Percentiles rank a stretch among this genome's conserved stretches.
Evolutionary conservation across 2,113 vertebrate species (phyloP).

Genomic region (Hemichromis elongatus): DNA sequence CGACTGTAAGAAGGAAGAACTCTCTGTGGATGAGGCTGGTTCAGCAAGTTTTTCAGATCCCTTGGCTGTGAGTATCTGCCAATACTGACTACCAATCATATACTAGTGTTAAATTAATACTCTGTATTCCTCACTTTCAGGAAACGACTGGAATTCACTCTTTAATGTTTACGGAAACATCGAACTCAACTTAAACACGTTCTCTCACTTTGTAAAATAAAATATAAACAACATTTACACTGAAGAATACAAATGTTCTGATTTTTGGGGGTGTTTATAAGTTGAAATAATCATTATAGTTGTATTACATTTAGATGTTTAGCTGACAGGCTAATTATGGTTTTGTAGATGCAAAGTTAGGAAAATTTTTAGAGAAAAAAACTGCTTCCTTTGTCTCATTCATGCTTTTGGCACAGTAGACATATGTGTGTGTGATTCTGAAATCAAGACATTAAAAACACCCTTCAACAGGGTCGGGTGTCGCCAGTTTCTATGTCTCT

Average conservation of each 20-base stretch:
- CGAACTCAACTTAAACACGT: background rate
- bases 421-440: background rate
- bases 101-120: background rate
- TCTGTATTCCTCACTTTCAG: background rate
- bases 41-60: background rate
- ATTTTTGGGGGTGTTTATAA: background rate
- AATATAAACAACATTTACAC: background rate
- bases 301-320: background rate
- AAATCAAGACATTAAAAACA: background rate
- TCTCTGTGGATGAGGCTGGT: background rate
- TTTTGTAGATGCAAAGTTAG: background rate
- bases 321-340: background rate
- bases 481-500: background rate
- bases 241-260: background rate
- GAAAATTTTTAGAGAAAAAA: background rate
- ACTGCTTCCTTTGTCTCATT: background rate
- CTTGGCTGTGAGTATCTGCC: background rate
- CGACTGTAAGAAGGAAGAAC: background rate
- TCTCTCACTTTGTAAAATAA: background rate
- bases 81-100: background rate
- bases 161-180: background rate
- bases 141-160: background rate
- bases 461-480: background rate
- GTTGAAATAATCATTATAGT: background rate
- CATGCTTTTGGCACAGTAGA: background rate